A percentile compares a stretch with the other conserved stretches of the same genome.
Evolutionary conservation across 2,113 vertebrate species (phyloP).

Genomic region (Dolichotis patagonum): DNA sequence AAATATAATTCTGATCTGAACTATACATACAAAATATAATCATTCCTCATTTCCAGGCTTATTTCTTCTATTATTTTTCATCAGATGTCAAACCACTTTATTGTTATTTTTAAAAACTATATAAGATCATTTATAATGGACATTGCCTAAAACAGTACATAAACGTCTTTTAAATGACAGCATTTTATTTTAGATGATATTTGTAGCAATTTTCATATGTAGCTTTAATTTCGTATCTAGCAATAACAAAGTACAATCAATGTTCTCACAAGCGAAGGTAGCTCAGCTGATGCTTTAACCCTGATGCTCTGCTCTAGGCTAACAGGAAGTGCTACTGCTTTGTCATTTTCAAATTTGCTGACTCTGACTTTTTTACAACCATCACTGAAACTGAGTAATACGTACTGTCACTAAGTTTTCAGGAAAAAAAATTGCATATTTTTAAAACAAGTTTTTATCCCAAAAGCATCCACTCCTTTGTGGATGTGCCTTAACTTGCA

Average conservation of each 20-base stretch:
- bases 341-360: constrained; percentile 34
- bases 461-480: constrained; percentile 1
- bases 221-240: background rate
- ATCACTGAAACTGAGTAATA: background rate
- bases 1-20: background rate
- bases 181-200: background rate
- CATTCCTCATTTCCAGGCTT: background rate
- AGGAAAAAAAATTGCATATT: background rate
- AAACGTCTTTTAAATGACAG: background rate
- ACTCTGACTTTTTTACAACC: background rate
- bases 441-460: background rate
- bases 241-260: background rate
- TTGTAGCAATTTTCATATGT: background rate
- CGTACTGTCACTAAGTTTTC: background rate
- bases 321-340: constrained; percentile 1
- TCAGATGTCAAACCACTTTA: constrained; percentile 6
- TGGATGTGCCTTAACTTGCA: background rate
- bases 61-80: background rate
- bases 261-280: background rate
- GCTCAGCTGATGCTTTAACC: background rate
- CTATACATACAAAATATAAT: background rate
- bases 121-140: background rate
- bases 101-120: constrained; percentile 2
- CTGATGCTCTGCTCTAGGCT: background rate
- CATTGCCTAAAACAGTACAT: background rate